Base-by-base conservation (phyloP, 1,140 invertebrate species). In the Drosophila orosa region DNA sequence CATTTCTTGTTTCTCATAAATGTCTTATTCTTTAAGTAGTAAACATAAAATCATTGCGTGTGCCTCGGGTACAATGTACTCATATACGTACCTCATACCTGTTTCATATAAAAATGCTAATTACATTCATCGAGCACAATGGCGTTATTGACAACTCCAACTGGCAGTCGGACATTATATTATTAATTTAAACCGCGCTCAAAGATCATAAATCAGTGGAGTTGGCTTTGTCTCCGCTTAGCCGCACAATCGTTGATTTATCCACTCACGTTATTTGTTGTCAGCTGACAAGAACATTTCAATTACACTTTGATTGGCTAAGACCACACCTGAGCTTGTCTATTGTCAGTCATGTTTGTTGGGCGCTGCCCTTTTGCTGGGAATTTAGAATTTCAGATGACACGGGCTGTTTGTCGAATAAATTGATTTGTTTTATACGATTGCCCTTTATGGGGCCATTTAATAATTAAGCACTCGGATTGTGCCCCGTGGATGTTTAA, bases 231-330 rank as follows among this genome's bases (percentile, higher is more conserved):
- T 80, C 63, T 35, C n/a, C 50, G 71, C 59, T 55, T 56, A 48
- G n/a, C 44, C 44, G 19, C 50, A 40, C 65, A 40, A 67, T 25
- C 44, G 33, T 44, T 52, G 47, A 66, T 72, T 80, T 47, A 66
- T 50, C 39, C 33, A 67, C 19, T 76, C 42, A 45, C 66, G 58
- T 40, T 63, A 60, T 48, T 65, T 29, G 39, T 44, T 78, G 80
- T 65, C 69, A 47, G 39, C 52, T 79, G 80, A 66, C 80, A 58
- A 61, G 74, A 82, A 82, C 80, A 82, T 82, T 73, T 79, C 63
- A 61, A 67, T 75, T 73, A 73, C 72, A 47, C 37, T 67, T 50
- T 71, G 37, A 71, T 71, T 71, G 40, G 27, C 52, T 5, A 35
- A 35, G 68, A 71, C 68, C 68, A 71, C 68, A 71, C 68, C 68